These are phyloP conservation scores for Erebia ligea DNA, from an alignment of 2,888 invertebrate species.

Conservation along the genomic window DNA sequence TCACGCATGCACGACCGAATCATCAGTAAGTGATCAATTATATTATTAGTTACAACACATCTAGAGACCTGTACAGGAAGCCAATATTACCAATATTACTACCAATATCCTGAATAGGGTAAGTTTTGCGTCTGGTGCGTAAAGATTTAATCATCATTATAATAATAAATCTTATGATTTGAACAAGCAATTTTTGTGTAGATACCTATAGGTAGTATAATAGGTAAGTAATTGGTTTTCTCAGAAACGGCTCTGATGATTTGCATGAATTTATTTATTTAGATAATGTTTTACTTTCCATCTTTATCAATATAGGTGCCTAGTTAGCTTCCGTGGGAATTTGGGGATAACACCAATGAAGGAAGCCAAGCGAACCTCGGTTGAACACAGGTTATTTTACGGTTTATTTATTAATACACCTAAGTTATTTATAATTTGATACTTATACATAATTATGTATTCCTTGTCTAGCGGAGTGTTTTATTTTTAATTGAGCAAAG, in stretches of 20 bases:
- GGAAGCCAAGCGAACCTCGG: neutral
- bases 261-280: too few relatives aligned
- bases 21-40: slow-evolving; percentile 27
- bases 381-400: neutral
- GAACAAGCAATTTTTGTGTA: too few relatives aligned
- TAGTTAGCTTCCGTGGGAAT: too few relatives aligned
- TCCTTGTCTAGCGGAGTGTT: slow-evolving; percentile 17
- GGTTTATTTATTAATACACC: too few relatives aligned
- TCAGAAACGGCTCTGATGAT: too few relatives aligned
- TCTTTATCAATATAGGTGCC: too few relatives aligned
- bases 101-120: neutral
- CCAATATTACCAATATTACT: slow-evolving; percentile 12
- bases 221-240: too few relatives aligned
- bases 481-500: slow-evolving; percentile 37
- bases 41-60: slow-evolving; percentile 17
- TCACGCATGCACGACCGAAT: slow-evolving; percentile 18
- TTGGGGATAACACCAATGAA: too few relatives aligned
- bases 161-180: neutral
- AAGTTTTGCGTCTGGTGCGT: neutral
- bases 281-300: too few relatives aligned
- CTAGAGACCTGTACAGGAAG: slow-evolving; percentile 15
- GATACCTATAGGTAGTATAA: too few relatives aligned
- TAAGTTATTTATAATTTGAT: neutral
- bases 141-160: neutral
- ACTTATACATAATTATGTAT: neutral